phyloP scores from a whole-genome alignment of 92 coral and sea anemone species.

The Porites divaricata region DNA sequence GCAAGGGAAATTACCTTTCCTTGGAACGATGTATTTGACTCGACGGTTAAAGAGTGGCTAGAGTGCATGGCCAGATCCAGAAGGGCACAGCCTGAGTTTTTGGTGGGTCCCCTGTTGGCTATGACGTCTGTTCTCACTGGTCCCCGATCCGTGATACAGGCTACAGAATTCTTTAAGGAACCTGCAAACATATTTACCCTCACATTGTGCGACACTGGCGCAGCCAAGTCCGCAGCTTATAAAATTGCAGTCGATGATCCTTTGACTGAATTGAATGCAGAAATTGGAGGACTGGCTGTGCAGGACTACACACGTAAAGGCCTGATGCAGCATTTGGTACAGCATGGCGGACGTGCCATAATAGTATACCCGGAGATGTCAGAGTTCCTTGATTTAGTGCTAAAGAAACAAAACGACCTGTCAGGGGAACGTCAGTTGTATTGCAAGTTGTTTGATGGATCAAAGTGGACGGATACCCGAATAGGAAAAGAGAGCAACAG shows the following conservation, averaged over 20 bases:
- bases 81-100: slow-evolving; percentile 53
- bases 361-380: slow-evolving; percentile 52
- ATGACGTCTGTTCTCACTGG: slow-evolving; percentile 54
- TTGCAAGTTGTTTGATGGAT: slow-evolving; percentile 39
- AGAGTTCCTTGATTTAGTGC: slow-evolving; percentile 35
- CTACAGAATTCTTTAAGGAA: slow-evolving; percentile 38
- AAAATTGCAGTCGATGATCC: slow-evolving; percentile 43
- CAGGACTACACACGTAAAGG: slow-evolving; percentile 45
- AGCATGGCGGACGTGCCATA: slow-evolving; percentile 43
- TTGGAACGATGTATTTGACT: slow-evolving; percentile 38
- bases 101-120: slow-evolving; percentile 50
- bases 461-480: slow-evolving; percentile 38
- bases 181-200: slow-evolving; percentile 48
- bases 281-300: slow-evolving; percentile 39
- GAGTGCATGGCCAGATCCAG: slow-evolving; percentile 49
- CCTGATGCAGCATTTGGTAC: slow-evolving; percentile 48
- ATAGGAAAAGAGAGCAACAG: slow-evolving; percentile 47
- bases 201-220: slow-evolving; percentile 48
- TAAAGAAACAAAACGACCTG: slow-evolving; percentile 43
- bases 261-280: slow-evolving; percentile 24
- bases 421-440: slow-evolving; percentile 43
- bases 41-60: slow-evolving; percentile 26
- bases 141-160: slow-evolving; percentile 33
- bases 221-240: slow-evolving; percentile 48
- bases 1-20: slow-evolving; percentile 53